A percentile compares a stretch with the other conserved stretches of the same genome.
Conservation (phyloP, 2,888 invertebrate genomes). For the Acrobasis consociella region DNA sequence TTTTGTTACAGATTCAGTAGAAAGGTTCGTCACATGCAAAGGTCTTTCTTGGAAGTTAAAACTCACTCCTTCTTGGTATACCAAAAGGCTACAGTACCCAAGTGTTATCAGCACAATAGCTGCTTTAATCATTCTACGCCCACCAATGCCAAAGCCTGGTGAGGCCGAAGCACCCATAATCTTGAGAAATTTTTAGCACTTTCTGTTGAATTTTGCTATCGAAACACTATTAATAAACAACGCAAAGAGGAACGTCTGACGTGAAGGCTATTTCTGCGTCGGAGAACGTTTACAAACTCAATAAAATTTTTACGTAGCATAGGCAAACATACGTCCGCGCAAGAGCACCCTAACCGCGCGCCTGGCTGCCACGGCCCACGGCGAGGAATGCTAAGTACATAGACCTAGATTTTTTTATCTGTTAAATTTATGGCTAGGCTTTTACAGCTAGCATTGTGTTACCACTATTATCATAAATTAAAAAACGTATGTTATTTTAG, state of each 20-base stretch:
- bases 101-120: constrained; percentile 78
- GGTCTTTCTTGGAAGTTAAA: constrained; percentile 77
- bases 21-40: constrained; percentile 71
- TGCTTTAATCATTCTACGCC: constrained; percentile 74
- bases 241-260: constrained; percentile 38
- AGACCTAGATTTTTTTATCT: too few relatives aligned
- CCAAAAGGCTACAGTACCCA: constrained; percentile 84
- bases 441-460: too few relatives aligned
- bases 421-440: too few relatives aligned
- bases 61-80: constrained; percentile 83
- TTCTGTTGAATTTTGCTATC: constrained; percentile 72
- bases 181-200: constrained; percentile 57
- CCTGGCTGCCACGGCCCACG: too few relatives aligned
- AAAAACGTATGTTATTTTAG: too few relatives aligned
- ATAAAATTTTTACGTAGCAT: constrained; percentile 83
- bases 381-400: too few relatives aligned
- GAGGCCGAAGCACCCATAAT: constrained; percentile 67
- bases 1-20: constrained; percentile 80
- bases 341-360: constrained; percentile 72
- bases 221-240: constrained; percentile 63
- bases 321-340: constrained; percentile 75
- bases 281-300: constrained; percentile 79
- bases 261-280: constrained; percentile 48
- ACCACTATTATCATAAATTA: too few relatives aligned
- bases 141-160: constrained; percentile 70